A percentile compares a stretch with the other conserved stretches of the same genome.
phyloP scores from a whole-genome alignment of 2,113 vertebrate genomes.

The Paramisgurnus dabryanus region DNA sequence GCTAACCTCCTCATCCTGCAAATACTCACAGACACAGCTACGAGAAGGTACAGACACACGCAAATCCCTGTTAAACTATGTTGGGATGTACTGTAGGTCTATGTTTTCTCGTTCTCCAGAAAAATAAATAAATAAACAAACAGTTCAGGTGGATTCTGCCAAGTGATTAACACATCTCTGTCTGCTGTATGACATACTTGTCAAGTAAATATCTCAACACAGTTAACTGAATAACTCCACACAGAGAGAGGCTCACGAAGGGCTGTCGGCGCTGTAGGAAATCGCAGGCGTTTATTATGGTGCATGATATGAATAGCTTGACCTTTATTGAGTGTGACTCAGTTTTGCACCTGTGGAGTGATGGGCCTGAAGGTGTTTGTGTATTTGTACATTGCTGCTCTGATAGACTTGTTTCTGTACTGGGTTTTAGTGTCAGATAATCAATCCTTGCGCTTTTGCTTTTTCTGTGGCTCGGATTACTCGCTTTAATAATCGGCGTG shows the following conservation, averaged over 20 bases:
- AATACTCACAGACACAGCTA: constrained; percentile 88
- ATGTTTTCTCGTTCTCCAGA: too few species aligned
- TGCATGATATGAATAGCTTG: constrained; percentile 11
- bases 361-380: constrained; percentile 30
- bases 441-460: neutral
- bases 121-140: neutral
- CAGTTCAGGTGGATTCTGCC: neutral
- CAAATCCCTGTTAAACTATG: neutral
- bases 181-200: neutral
- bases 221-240: constrained; percentile 9
- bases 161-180: constrained; percentile 1
- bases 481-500: too few species aligned
- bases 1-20: constrained; percentile 85
- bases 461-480: neutral
- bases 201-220: constrained; percentile 12
- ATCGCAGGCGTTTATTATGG: constrained; percentile 23
- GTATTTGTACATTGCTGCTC: constrained; percentile 1
- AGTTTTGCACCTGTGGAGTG: constrained; percentile 33
- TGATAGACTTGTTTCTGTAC: neutral
- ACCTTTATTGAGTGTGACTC: constrained; percentile 41
- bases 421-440: neutral
- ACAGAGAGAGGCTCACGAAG: neutral
- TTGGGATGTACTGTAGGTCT: too few species aligned
- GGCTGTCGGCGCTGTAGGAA: neutral
- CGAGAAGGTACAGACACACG: constrained; percentile 79